Base-by-base conservation (phyloP, 2,888 invertebrate species). In the Melipona beecheii region DNA sequence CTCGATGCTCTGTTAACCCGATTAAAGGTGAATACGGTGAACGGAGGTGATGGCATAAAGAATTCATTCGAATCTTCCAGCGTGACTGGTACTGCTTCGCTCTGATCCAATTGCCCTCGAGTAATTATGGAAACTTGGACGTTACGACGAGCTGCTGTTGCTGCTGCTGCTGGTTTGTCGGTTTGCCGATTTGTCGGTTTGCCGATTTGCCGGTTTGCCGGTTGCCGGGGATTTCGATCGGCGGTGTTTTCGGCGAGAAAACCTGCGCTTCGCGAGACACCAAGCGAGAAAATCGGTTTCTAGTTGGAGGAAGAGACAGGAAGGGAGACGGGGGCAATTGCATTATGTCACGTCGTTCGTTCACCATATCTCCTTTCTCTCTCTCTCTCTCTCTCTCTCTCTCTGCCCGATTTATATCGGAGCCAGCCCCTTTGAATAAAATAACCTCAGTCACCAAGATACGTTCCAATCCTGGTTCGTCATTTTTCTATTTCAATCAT, bases 1-100 rank as follows among this genome's bases (percentile, higher is more conserved):
- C 87, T 88, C 90, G 89, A 90, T 90, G 91, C 91, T 91, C 90
- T 91, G 91, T 90, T 92, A 92, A 92, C 92, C 91, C 90, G 92
- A 92, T 93, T 93, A 92, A 89, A 82, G 71, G 81, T 80, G 84
- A 86, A 89, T 86, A 80, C 83, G 73, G 85, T 65, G 74, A 52
- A 86, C 83, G 83, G 86, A 87, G 73, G 88, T 87, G 87, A 87
- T 89, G 80, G 83, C 84, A 86, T 90, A 86, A 92, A 91, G 86
- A 87, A 91, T 92, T 92, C 91, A 92, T 75, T 72, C 85, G 79
- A 83, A 85, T 87, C 89, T 82, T 86, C 86, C 86, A 71, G 81
- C 81, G 84, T 85, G 86, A 83, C 81, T 86, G 84, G 76, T 70
- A 11, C 69, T 19, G 64, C 75, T 73, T 76, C 75, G 75, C 71